A percentile compares a stretch with the other conserved stretches of the same genome.
phyloP scores from a whole-genome alignment of 2,797 vertebrate genomes.

The Ctenopoma kingsleyae region DNA sequence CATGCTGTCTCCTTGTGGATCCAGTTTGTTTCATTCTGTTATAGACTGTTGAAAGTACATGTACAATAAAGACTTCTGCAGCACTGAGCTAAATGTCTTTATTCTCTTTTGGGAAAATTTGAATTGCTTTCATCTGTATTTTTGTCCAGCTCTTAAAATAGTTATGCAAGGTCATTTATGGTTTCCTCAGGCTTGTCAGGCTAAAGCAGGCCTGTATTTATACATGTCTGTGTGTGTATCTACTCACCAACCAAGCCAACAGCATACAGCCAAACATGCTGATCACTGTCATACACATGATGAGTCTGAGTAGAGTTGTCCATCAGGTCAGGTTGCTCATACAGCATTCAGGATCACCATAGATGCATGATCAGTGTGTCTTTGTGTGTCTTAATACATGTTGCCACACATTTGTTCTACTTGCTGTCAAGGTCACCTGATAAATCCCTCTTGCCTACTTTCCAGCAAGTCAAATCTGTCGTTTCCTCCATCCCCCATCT shows the following conservation, averaged over 20 bases:
- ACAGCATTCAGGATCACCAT: constrained; percentile 23
- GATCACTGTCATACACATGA: constrained; percentile 83
- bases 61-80: neutral
- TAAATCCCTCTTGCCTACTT: constrained; percentile 69
- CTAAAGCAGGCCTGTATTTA: constrained; percentile 41
- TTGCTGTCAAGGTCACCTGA: constrained; percentile 68
- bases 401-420: constrained; percentile 37
- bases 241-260: constrained; percentile 77
- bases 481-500: constrained; percentile 50
- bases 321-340: constrained; percentile 43
- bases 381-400: constrained; percentile 23
- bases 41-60: constrained; percentile 14
- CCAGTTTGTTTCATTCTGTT: constrained; percentile 28
- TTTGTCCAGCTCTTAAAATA: constrained; percentile 37
- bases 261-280: constrained; percentile 82
- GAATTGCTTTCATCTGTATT: constrained; percentile 11
- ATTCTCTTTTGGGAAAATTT: constrained; percentile 5
- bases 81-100: constrained; percentile 14
- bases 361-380: constrained; percentile 23
- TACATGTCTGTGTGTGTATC: constrained; percentile 27
- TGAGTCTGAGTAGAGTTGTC: constrained; percentile 50
- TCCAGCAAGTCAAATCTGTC: constrained; percentile 52
- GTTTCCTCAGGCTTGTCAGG: constrained; percentile 23
- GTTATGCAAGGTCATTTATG: constrained; percentile 36
- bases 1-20: constrained; percentile 1